Percentiles rank a stretch among this genome's conserved stretches.
Evolutionary conservation across 35 echinoderm and acorn worm species (phyloP).

Genomic region (Ptychodera flava): DNA sequence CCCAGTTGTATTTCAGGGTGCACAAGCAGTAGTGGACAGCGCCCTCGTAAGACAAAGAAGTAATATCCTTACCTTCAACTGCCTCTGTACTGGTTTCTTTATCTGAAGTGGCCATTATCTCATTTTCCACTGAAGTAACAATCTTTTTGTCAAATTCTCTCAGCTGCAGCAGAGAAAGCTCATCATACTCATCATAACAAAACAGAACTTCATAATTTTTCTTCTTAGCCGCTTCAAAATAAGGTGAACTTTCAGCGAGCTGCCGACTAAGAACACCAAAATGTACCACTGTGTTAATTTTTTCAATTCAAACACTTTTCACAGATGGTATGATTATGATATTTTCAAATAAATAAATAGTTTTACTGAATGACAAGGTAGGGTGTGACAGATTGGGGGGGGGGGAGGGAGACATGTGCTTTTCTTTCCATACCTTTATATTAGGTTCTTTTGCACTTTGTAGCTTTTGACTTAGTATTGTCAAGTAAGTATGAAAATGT

Average conservation of each 20-base stretch:
- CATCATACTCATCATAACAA: conserved; percentile 98
- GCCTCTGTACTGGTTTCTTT: conserved; percentile 13
- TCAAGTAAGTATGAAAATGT: no score
- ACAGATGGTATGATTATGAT: background rate
- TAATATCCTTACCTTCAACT: background rate
- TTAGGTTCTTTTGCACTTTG: no score
- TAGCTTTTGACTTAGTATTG: no score
- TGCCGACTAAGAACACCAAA: conserved; percentile 51
- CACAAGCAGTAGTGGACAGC: no score
- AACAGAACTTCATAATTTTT: conserved; percentile 79
- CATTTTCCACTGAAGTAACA: conserved; percentile 82
- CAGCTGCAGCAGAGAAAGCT: conserved; percentile 80
- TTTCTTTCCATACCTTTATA: no score
- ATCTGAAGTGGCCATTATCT: conserved; percentile 49
- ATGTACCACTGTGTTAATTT: background rate
- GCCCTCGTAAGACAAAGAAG: no score
- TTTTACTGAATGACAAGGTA: background rate
- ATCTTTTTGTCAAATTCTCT: conserved; percentile 96
- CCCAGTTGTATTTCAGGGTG: no score
- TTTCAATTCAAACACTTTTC: background rate
- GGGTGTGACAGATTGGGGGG: background rate
- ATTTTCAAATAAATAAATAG: conserved; percentile 3
- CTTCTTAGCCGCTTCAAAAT: conserved; percentile 74
- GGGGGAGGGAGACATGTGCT: background rate
- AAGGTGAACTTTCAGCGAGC: conserved; percentile 79